Percentiles rank a stretch among this genome's conserved stretches.
Evolutionary conservation across 2,888 invertebrate genomes (phyloP).

Genomic region (Sphaerophoria taeniata): DNA sequence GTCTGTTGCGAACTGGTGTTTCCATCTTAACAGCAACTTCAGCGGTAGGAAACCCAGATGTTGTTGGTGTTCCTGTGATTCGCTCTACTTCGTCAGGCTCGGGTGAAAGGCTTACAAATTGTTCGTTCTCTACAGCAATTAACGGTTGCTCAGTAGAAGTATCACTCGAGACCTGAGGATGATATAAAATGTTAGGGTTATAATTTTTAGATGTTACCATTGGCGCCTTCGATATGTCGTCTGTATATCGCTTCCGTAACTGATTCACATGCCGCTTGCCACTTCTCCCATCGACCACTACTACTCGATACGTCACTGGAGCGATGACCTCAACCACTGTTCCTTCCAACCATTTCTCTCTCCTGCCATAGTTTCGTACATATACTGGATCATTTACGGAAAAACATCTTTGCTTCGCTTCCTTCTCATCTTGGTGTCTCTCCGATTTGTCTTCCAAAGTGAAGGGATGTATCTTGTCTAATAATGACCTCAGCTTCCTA

Average conservation of each 20-base stretch:
- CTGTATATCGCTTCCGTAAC: not conserved
- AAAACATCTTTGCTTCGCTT: not conserved
- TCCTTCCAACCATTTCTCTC: conserved; percentile 1
- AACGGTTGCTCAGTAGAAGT: not conserved
- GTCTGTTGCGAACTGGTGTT: not conserved
- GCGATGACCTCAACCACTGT: not conserved
- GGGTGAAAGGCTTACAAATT: not conserved
- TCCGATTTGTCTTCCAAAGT: not conserved
- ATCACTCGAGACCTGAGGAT: conserved; percentile 9
- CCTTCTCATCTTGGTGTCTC: not conserved
- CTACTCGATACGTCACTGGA: conserved; percentile 1
- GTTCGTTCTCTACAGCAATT: not conserved
- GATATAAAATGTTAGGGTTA: not conserved
- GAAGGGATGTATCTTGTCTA: not conserved
- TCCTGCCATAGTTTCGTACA: not conserved
- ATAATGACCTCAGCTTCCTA: conserved; percentile 4
- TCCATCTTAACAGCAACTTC: not conserved
- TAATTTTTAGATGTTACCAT: not conserved
- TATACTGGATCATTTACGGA: not conserved
- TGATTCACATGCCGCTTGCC: not conserved
- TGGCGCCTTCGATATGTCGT: not conserved
- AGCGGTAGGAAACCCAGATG: not conserved
- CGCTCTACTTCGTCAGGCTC: not conserved
- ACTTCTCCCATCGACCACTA: not conserved
- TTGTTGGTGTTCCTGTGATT: not conserved